These are phyloP conservation scores for Cylas formicarius DNA, from an alignment of 1,140 invertebrate genomes.

Conservation along the genomic window DNA sequence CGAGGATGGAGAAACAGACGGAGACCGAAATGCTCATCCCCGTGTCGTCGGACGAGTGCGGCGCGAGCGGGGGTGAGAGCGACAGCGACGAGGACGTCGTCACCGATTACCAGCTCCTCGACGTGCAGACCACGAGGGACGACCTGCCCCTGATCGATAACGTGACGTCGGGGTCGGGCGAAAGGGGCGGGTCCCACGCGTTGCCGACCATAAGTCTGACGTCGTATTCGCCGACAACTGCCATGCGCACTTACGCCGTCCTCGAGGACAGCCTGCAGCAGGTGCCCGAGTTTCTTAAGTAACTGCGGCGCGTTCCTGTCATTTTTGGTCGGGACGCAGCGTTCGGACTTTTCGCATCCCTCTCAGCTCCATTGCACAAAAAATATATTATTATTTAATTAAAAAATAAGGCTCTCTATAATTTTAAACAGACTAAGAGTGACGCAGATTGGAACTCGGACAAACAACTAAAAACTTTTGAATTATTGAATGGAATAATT, in stretches of 20 bases:
- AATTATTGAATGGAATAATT: too few species aligned
- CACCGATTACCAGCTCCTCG: constrained; percentile 48
- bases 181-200: too few species aligned
- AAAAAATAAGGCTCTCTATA: too few species aligned
- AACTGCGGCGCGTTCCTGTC: too few species aligned
- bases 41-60: constrained; percentile 48
- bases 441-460: too few species aligned
- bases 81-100: constrained; percentile 63
- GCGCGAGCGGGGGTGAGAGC: constrained; percentile 52
- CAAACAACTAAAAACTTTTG: too few species aligned
- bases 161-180: constrained; percentile 10
- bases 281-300: constrained; percentile 65
- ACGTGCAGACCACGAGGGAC: too few species aligned
- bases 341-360: too few species aligned
- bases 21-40: constrained; percentile 30
- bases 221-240: constrained; percentile 73
- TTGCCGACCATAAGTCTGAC: constrained; percentile 78
- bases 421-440: too few species aligned
- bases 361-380: too few species aligned
- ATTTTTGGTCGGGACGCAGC: too few species aligned
- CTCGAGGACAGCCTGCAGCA: constrained; percentile 71
- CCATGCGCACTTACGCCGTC: constrained; percentile 55
- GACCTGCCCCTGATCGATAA: constrained; percentile 35
- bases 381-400: too few species aligned
- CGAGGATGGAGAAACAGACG: constrained; percentile 26